A percentile compares a stretch with the other conserved stretches of the same genome.
Evolutionary conservation across 2,113 vertebrate species (phyloP).

Genomic region (Verasper variegatus): DNA sequence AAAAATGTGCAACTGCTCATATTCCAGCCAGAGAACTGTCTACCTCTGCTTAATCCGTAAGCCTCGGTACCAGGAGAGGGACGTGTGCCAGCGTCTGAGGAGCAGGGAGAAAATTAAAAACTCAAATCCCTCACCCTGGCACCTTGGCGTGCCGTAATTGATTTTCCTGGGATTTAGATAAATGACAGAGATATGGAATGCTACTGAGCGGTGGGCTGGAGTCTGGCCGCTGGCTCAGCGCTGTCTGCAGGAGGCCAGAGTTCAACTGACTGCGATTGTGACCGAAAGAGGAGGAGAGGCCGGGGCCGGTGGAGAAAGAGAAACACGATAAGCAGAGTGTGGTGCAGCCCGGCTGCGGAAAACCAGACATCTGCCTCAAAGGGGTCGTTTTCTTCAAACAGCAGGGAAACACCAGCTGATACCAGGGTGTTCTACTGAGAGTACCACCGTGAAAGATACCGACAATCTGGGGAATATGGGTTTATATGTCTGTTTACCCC

Average conservation of each 20-base stretch:
- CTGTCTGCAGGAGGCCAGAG: conserved; percentile 50
- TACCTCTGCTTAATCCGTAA: conserved; percentile 51
- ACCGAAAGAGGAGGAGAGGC: conserved; percentile 14
- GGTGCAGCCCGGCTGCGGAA: conserved; percentile 9
- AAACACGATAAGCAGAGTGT: conserved; percentile 22
- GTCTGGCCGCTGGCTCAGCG: conserved; percentile 30
- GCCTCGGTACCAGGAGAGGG: conserved; percentile 19
- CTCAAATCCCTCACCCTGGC: conserved; percentile 48
- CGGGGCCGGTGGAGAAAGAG: conserved; percentile 4
- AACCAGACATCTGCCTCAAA: conserved; percentile 4
- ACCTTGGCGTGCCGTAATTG: conserved; percentile 58
- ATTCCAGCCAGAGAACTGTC: conserved; percentile 54
- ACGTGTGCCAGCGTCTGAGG: conserved; percentile 38
- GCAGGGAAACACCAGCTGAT: not conserved
- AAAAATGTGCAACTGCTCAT: conserved; percentile 15
- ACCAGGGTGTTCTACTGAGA: not conserved
- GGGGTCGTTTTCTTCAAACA: not conserved
- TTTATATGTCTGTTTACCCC: not conserved
- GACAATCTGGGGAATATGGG: not conserved
- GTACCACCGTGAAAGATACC: not conserved
- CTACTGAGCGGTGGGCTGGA: conserved; percentile 29
- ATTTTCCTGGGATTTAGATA: conserved; percentile 74
- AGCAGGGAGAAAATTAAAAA: conserved; percentile 62
- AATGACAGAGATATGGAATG: conserved; percentile 60
- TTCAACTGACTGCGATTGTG: conserved; percentile 30